Base-by-base conservation (phyloP, 2,888 invertebrate genomes). In the Synanthedon formicaeformis region DNA sequence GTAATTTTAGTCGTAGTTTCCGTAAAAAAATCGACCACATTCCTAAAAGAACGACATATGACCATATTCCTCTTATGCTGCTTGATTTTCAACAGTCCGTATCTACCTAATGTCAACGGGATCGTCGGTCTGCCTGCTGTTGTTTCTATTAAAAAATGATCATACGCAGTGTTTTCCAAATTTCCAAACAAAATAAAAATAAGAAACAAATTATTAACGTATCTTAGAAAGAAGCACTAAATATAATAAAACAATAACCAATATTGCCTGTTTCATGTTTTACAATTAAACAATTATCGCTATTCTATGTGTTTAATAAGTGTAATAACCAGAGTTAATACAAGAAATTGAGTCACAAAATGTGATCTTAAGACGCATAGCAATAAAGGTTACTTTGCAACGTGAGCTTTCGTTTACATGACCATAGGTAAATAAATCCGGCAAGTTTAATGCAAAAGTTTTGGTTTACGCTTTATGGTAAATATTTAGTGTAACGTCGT, bases 401-500 rank as follows among this genome's bases (percentile, higher is more conserved):
- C 57, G 65, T 40, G 56, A 45, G 48, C 49, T 55, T 62, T 62
- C 62, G 75, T 77, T 76, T 77, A 81, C 71, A 69, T 69, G 66
- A 70, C 67, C 34, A 62, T 65, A 71, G 74, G 79, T 83, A 84
- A 84, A 85, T 84, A 85, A 83, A 85, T 78, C 80, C 72, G 71
- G 76, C 75, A 71, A 82, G 82, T 82, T 83, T 80, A 84, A 84
- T 86, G 86, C 86, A 85, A 86, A 86, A 83, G 80, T 85, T 85
- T 85, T 82, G 84, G 85, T 86, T 86, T 85, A 86, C 86, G 84
- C 81, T 85, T 84, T 84, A 86, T 86, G 85, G 85, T 87, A 87
- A 87, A 87, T 87, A 87, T 87, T 86, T 87, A 81, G 85, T 85
- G 77, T 79, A 55, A 81, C 81, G 79, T 81, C 83, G 83, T 83